Conservation (phyloP, 1,140 invertebrate species). For the Trinorchestia longiramus region DNA sequence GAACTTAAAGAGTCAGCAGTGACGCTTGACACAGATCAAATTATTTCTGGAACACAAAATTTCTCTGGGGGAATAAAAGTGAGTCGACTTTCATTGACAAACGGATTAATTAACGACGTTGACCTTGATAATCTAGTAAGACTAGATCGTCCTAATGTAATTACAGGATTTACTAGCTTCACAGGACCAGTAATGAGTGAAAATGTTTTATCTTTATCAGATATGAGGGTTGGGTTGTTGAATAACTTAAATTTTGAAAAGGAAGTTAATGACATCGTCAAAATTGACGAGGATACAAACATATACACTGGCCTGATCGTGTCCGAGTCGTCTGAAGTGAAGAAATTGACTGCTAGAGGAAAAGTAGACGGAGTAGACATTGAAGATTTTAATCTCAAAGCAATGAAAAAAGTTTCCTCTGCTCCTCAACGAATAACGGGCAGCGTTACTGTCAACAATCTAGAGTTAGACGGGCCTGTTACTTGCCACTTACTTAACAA, state of each 20-base stretch:
- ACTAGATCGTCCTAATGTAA: neutral
- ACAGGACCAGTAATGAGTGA: neutral
- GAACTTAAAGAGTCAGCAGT: neutral
- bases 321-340: neutral
- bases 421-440: neutral
- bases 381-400: neutral
- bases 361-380: neutral
- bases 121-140: neutral
- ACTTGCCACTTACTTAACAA: neutral
- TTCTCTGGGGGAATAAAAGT: neutral
- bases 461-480: neutral
- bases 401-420: constrained; percentile 10
- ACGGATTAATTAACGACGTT: neutral
- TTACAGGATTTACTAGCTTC: neutral
- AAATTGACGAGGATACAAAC: neutral
- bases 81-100: neutral
- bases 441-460: neutral
- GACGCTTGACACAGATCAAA: neutral
- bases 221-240: neutral
- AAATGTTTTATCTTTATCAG: neutral
- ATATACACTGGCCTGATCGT: neutral
- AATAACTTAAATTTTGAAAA: neutral
- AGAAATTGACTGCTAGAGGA: neutral
- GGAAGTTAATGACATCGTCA: constrained; percentile 32
- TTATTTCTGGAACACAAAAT: neutral